Evolutionary conservation across 2,888 invertebrate species (phyloP), one percentile per base, ranked within the genome.

Genomic region (Apodemia hepburni): DNA sequence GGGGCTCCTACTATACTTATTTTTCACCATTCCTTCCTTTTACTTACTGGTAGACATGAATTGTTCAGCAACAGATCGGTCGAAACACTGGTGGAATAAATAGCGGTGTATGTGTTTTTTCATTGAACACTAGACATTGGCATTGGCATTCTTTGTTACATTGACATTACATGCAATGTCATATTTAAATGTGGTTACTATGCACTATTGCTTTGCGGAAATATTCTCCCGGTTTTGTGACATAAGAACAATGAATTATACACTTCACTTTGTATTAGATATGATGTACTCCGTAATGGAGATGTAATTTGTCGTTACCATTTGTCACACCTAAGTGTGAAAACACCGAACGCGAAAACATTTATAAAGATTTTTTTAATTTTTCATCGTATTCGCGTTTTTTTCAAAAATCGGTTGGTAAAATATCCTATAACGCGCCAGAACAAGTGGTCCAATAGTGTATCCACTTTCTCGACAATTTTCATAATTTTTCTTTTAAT

Each of bases 101-200:
- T 61, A 59, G 54, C 47, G 51, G 58, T 60, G 38, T 61, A 49
- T 54, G 38, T 27, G 18, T 47, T 61, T 58, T 64, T 58, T 33
- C 38, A 42, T 33, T 29, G 58, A 61, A 61, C 54, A 60, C 61
- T 63, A 45, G 61, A 59, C 59, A 64, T 62, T 64, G 66, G 61
- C 64, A 66, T 60, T 66, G 64, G 61, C 63, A 62, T 64, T 58
- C 59, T n/a, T 58, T 42, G 64, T 29, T 17, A 47, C 51, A 65
- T 61, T 63, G 64, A 59, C 58, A 65, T 65, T 62, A 59, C 35
- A 35, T 51, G 60, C 66, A 66, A 67, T 65, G 65, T 64, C 63
- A 66, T 58, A 45, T 60, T 64, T 35, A 15, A 22, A 58, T 45
- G 64, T 54, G 49, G 47, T 61, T 59, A 58, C 57, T 60, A 45